Conservation (phyloP, 2,797 vertebrate species). For the Notamacropus eugenii region DNA sequence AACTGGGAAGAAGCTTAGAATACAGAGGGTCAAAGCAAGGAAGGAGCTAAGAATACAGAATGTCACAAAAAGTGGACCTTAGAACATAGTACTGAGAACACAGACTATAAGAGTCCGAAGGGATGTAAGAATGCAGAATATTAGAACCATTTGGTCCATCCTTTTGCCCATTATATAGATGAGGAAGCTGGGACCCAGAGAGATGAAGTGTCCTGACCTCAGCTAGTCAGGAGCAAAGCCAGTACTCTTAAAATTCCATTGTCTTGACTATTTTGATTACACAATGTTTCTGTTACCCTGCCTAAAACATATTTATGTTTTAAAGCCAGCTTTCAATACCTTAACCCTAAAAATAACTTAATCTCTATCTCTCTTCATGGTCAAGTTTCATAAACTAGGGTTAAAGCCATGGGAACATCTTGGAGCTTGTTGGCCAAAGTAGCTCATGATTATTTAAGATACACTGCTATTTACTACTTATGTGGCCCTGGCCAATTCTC, state of each 20-base stretch:
- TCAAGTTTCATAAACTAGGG: background rate
- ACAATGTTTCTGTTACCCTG: background rate
- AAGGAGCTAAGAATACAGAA: background rate
- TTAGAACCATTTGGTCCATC: background rate
- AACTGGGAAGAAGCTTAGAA: background rate
- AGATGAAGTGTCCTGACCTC: background rate
- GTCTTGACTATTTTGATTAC: background rate
- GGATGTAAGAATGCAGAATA: background rate
- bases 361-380: background rate
- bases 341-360: background rate
- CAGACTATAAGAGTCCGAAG: background rate
- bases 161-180: background rate
- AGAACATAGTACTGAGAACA: too few species aligned
- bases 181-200: background rate
- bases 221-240: background rate
- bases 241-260: background rate
- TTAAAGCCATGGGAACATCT: background rate
- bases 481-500: background rate
- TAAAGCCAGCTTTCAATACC: background rate
- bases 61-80: background rate
- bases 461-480: background rate
- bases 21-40: background rate
- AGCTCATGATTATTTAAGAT: background rate
- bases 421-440: background rate
- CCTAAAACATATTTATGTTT: background rate